Conservation (phyloP, 2,797 vertebrate genomes). For the Ctenosaura bakeri region DNA sequence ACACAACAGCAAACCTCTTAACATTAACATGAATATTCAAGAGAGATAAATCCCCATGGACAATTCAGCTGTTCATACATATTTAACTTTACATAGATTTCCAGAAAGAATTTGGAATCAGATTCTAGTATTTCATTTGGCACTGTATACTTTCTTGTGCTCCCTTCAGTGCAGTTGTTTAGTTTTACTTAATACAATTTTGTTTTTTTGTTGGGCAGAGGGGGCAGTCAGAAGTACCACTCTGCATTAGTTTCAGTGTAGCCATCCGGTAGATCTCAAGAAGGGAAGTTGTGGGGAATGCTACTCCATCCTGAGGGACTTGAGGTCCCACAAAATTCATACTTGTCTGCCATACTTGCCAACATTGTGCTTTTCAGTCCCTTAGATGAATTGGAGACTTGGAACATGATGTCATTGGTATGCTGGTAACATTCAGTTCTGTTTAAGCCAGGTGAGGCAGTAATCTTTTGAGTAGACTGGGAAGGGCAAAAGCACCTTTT, state of each 20-base stretch:
- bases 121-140: neutral
- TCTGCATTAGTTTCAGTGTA: neutral
- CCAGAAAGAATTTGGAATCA: neutral
- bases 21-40: slow-evolving; percentile 16
- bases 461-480: neutral
- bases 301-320: neutral
- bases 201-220: rapidly evolving
- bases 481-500: too few relatives aligned
- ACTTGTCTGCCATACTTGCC: neutral
- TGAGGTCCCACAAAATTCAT: neutral
- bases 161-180: neutral
- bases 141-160: neutral
- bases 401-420: neutral
- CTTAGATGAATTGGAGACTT: neutral
- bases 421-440: neutral
- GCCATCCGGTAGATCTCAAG: neutral
- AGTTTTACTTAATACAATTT: neutral
- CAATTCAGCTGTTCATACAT: slow-evolving; percentile 35
- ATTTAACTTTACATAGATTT: slow-evolving; percentile 39
- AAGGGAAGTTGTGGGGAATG: neutral
- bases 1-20: too few relatives aligned
- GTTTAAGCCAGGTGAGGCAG: neutral
- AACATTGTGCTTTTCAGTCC: neutral
- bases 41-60: slow-evolving; percentile 50
- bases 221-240: neutral